Base-by-base conservation (phyloP, 2,888 invertebrate species). In the Deilephila elpenor region DNA sequence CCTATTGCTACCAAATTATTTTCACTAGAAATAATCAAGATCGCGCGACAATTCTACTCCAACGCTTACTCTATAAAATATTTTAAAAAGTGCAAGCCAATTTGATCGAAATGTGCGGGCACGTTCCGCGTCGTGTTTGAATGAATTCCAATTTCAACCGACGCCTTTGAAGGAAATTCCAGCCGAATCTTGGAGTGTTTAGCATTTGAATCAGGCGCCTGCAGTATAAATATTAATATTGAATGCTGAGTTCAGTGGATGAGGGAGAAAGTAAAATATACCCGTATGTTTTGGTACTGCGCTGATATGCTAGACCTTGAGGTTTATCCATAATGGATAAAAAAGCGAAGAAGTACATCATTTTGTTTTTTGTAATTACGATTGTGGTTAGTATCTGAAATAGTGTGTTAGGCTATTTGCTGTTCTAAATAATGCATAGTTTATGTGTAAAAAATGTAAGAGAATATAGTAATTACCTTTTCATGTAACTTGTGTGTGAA, bases 161-260 rank as follows among this genome's bases (percentile, higher is more conserved):
- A 67, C 51, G 67, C 67, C 51, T 51, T 67, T 44, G n/a, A 67
- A 51, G 20, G 6, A 51, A 67, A 67, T 67, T 67, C 51, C 64
- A n/a, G 11, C 37, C 51, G 51, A 51, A 67, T 51, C 44, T 67
- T 44, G 19, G 44, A 51, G 25, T 62, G 62, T 51, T 67, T 67
- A 67, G 67, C 51, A 67, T 67, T 67, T 67, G 67, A 67, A 67
- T 67, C 20, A 51, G 44, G 25, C 56, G 19, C 25, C 25, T 67
- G 20, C 25, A 44, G 25, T 20, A 67, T 44, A 20, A 44, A 25
- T 25, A 44, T 25, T 14, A 44, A 51, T 67, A 67, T 67, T 67
- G 67, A 44, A 25, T 25, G 56, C 19, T n/a, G 56, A n/a, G 56
- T 56, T 14, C 44, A 44, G 14, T 44, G 44, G 44, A 44, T 44